phyloP scores from a whole-genome alignment of 2,113 vertebrate genomes.

The Polyodon spathula region DNA sequence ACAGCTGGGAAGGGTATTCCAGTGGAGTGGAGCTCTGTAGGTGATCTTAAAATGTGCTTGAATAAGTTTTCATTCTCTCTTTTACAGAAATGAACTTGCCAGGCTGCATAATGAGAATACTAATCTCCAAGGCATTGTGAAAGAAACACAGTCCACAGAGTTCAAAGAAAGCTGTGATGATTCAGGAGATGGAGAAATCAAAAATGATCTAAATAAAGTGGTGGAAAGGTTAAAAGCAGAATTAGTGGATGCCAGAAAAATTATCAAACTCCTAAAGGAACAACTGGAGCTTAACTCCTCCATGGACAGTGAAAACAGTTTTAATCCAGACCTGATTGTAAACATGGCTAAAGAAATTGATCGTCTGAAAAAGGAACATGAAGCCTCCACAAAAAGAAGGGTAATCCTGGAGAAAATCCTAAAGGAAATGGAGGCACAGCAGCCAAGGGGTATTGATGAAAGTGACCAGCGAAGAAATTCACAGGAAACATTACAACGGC shows the following conservation, averaged over 20 bases:
- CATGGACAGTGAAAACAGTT: conserved; percentile 21
- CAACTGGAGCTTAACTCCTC: conserved; percentile 36
- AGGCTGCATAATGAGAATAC: conserved; percentile 39
- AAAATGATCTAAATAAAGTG: conserved; percentile 50
- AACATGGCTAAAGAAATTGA: conserved; percentile 34
- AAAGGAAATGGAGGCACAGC: conserved; percentile 1
- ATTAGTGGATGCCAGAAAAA: conserved; percentile 40
- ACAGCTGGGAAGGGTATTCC: no score
- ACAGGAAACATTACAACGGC: conserved; percentile 22
- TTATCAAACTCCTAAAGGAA: conserved; percentile 46
- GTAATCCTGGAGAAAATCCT: conserved; percentile 23
- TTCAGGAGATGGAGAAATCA: conserved; percentile 52
- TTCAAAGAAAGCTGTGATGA: conserved; percentile 55
- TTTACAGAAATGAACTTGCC: conserved; percentile 41
- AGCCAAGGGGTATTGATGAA: conserved; percentile 5
- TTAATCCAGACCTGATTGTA: conserved; percentile 27
- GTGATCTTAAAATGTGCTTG: neutral
- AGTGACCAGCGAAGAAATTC: conserved; percentile 9
- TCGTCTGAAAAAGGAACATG: conserved; percentile 36
- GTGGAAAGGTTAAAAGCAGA: conserved; percentile 52
- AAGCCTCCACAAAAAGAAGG: conserved; percentile 46
- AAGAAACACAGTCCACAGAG: conserved; percentile 51
- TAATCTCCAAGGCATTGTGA: conserved; percentile 43
- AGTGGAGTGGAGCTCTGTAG: no score
- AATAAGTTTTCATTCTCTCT: conserved; percentile 1